Base-by-base conservation (phyloP, 2,113 vertebrate genomes). In the Anser cygnoides region DNA sequence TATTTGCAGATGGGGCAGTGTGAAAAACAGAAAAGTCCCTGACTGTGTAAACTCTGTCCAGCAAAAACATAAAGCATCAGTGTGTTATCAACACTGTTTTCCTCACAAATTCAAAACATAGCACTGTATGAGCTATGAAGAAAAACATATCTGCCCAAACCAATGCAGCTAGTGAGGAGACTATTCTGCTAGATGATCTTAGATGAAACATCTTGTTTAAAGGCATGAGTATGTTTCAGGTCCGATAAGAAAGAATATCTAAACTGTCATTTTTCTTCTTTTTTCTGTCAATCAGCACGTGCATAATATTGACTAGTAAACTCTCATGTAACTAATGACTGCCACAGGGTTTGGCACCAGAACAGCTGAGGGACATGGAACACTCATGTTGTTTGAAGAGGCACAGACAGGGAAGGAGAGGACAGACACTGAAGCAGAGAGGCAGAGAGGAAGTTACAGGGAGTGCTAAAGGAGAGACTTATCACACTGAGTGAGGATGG, bases 191-290 rank as follows among this genome's bases (percentile, higher is more conserved):
- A 91, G 84, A 59, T 80, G 71, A 31, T 88, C 46, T 95, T 44
- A 28, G 35, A 55, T 55, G 55, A 76, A 94, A 79, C 73, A 57
- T 92, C 93, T 89, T 68, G 35, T 93, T 96, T 84, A 75, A 57
- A 88, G 59, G 35, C 44, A 37, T 83, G 77, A 37, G 18, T 65
- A 43, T 92, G 71, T 52, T 71, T 20, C n/a, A 10, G 49, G 17
- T 37, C 13, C 10, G 26, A 13, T 17, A 37, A 20, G 68, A 37
- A 39, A 39, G 37, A 13, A 21, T 50, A 52, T 28, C 49, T 52
- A 18, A 71, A 52, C n/a, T 71, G 46, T 71, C 23, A 19, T 70
- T 11, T 49, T 50, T 50, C 11, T 50, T 70, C 11, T 49, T 49
- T 50, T 26, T 8, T 25, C 46, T 26, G 22, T 50, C 67, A 71